phyloP scores from a whole-genome alignment of 2,888 invertebrate genomes.

The Phortica magna region DNA sequence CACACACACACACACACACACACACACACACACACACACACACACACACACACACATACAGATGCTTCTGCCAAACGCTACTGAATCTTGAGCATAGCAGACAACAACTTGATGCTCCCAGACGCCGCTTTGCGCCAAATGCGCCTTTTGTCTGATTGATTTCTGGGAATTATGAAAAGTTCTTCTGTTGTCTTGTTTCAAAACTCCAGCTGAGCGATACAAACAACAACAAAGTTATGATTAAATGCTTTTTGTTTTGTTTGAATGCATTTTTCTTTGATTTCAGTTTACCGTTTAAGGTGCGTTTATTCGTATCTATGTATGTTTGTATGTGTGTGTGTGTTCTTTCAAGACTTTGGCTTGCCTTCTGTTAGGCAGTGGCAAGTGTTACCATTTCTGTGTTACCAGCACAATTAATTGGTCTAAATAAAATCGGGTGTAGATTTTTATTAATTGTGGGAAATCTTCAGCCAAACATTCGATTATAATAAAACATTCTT shows the following conservation, averaged over 20 bases:
- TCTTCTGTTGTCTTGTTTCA: neutral
- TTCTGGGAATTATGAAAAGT: constrained; percentile 63
- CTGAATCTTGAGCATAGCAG: constrained; percentile 25
- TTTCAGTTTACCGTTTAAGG: constrained; percentile 25
- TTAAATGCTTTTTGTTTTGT: constrained; percentile 52
- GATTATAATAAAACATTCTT: neutral
- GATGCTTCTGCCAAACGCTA: constrained; percentile 63
- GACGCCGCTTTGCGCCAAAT: constrained; percentile 23
- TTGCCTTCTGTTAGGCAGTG: constrained; percentile 55
- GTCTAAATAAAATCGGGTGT: constrained; percentile 27
- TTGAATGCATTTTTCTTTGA: constrained; percentile 13
- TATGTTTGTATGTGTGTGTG: neutral
- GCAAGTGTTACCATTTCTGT: constrained; percentile 63
- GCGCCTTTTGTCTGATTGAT: constrained; percentile 67
- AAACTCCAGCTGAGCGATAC: constrained; percentile 53
- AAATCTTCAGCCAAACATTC: neutral
- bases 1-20: constrained; percentile 35
- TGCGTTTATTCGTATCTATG: neutral
- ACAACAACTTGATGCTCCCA: neutral
- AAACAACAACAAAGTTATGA: constrained; percentile 70
- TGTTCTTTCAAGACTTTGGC: neutral
- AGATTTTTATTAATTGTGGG: constrained; percentile 32
- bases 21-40: constrained; percentile 35
- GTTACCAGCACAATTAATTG: constrained; percentile 63
- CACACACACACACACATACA: neutral